Evolutionary conservation across 2,797 vertebrate species (phyloP).

Genomic region (Microhierax caerulescens): DNA sequence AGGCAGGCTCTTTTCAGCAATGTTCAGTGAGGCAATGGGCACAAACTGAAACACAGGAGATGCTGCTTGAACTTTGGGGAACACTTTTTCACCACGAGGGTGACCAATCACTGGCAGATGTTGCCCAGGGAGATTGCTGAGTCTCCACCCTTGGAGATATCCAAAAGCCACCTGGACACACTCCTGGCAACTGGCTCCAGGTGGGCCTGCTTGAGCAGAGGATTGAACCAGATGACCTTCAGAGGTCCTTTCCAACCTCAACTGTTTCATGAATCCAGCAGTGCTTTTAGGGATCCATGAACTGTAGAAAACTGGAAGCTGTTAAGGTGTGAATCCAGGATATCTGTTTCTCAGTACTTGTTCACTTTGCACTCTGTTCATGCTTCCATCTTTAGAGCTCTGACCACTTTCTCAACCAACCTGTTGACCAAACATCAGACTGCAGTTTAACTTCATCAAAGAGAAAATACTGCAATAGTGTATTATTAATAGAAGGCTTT

Average conservation of each 20-base stretch:
- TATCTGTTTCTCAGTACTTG: neutral
- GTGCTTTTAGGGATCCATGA: neutral
- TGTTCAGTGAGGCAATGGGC: neutral
- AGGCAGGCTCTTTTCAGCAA: neutral
- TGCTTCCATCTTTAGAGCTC: neutral
- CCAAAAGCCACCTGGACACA: neutral
- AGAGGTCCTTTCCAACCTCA: neutral
- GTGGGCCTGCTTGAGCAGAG: neutral
- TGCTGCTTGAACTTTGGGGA: neutral
- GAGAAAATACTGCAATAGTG: neutral
- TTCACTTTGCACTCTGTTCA: neutral
- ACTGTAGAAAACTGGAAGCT: neutral
- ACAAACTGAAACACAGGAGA: neutral
- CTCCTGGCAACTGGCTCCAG: neutral
- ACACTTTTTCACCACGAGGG: neutral
- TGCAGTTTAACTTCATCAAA: neutral
- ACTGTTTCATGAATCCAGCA: neutral
- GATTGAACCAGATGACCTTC: neutral
- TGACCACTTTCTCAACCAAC: neutral
- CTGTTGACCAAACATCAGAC: neutral
- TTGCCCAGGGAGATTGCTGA: neutral
- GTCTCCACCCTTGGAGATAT: neutral
- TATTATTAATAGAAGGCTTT: neutral
- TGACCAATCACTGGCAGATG: neutral
- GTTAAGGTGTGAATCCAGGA: neutral